Base-by-base conservation (phyloP, 2,797 vertebrate genomes). In the Falco rusticolus region DNA sequence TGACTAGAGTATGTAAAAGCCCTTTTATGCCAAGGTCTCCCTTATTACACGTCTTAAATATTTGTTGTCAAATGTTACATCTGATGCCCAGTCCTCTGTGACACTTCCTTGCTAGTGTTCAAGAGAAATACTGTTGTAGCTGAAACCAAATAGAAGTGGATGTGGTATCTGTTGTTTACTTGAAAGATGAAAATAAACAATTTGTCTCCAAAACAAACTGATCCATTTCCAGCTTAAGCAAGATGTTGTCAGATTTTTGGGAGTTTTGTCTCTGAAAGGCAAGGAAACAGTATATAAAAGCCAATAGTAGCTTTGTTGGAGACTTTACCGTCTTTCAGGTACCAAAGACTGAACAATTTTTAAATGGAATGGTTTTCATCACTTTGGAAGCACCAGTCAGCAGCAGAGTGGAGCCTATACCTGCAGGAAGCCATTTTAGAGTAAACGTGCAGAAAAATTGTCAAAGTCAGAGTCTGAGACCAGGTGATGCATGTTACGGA, bases 21-120 rank as follows among this genome's bases (percentile, higher is more conserved):
- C 41, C 10, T 74, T 89, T 89, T 70, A 95, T 84, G 74, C 16
- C 85, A 90, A 91, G 69, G 26, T 90, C 31, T 75, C n/a, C 34
- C 89, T 93, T 79, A 90, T 91, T 92, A 84, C 16, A 53, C 17
- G 56, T 66, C 53, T 89, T 90, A 87, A 95, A 70, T 94, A 87
- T 93, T 90, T 95, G 39, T 74, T 88, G 80, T 87, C 57, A 88
- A 92, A 80, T 69, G 84, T 48, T 82, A 16, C 34, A 51, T 86
- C 48, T 71, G 51, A 51, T 88, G 68, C 53, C 60, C 85, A 65
- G 41, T 72, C 61, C 56, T 80, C n/a, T 91, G 59, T 64, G 76
- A 80, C 18, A 64, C 64, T 94, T 91, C 5, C 2, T 28, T 91
- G 39, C 20, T 77, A 11, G 4, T 69, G 20, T 80, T 83, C 34